Percentiles rank a stretch among this genome's conserved stretches.
These are phyloP conservation scores for Megamerina dolium DNA, from an alignment of 2,888 invertebrate species.

Conservation along the genomic window DNA sequence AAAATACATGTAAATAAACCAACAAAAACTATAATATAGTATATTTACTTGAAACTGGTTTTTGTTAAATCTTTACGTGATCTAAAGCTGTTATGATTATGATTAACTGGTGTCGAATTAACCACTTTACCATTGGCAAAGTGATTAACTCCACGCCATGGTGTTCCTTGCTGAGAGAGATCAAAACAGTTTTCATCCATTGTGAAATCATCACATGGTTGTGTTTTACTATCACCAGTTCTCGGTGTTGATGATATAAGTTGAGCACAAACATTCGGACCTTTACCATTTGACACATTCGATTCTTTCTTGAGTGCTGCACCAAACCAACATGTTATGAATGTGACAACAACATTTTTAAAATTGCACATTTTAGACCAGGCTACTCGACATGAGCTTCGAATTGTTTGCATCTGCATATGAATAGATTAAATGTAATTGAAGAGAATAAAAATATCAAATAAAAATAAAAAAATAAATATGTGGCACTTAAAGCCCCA, in stretches of 20 bases:
- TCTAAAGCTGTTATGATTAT: slow-evolving; percentile 32
- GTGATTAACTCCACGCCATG: too few species aligned
- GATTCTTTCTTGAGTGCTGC: neutral
- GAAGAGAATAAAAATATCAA: neutral
- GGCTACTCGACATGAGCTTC: slow-evolving; percentile 37
- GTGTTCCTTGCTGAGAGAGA: slow-evolving; percentile 33
- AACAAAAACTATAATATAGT: too few species aligned
- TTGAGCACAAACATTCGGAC: slow-evolving; percentile 20
- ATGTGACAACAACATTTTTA: slow-evolving; percentile 31
- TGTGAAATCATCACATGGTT: slow-evolving; percentile 20
- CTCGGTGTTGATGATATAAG: slow-evolving; percentile 23
- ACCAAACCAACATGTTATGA: slow-evolving; percentile 30
- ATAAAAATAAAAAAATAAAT: neutral
- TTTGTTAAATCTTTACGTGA: slow-evolving; percentile 38
- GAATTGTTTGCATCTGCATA: slow-evolving; percentile 37
- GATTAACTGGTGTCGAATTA: slow-evolving; percentile 46
- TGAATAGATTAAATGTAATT: too few species aligned
- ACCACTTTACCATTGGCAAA: slow-evolving; percentile 29
- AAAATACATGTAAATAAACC: too few species aligned
- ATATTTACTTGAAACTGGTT: slow-evolving; percentile 28
- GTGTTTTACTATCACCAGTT: slow-evolving; percentile 6
- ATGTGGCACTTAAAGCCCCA: neutral
- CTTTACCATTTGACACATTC: slow-evolving; percentile 1
- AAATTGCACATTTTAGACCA: slow-evolving; percentile 47
- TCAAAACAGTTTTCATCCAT: slow-evolving; percentile 30